Percentiles rank a stretch among this genome's conserved stretches.
Evolutionary conservation across 1,140 invertebrate genomes (phyloP).

Genomic region (Ips nitidus): DNA sequence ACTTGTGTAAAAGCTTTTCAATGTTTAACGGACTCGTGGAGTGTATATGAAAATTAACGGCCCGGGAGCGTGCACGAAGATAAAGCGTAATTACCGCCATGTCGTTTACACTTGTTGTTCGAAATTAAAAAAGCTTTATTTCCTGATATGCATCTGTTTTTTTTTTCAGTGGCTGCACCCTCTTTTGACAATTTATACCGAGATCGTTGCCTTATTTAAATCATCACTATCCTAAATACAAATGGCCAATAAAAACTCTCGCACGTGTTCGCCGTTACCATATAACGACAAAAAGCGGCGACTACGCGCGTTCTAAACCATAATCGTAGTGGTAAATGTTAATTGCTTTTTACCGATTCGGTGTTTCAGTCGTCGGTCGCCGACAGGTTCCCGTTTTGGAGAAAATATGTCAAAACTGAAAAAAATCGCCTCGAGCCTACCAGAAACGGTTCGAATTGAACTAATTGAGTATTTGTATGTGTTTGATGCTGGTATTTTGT

Average conservation of each 20-base stretch:
- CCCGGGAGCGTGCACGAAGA: conserved; percentile 46
- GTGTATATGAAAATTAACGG: conserved; percentile 43
- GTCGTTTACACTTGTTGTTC: conserved; percentile 54
- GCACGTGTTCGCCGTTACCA: conserved; percentile 14
- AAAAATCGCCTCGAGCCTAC: conserved; percentile 35
- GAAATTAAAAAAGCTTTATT: conserved; percentile 51
- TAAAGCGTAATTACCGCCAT: conserved; percentile 52
- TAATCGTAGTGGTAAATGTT: conserved; percentile 25
- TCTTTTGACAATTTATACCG: too few species aligned
- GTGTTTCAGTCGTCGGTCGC: conserved; percentile 16
- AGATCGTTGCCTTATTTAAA: too few species aligned
- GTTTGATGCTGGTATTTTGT: conserved; percentile 39
- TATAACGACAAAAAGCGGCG: conserved; percentile 16
- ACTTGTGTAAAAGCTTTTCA: conserved; percentile 38
- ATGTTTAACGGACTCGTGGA: conserved; percentile 29
- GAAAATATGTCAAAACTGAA: conserved; percentile 31
- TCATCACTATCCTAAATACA: too few species aligned
- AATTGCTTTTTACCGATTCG: conserved; percentile 27
- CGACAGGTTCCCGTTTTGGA: conserved; percentile 26
- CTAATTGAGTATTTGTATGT: conserved; percentile 51
- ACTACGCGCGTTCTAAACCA: conserved; percentile 12
- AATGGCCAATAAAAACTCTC: not conserved
- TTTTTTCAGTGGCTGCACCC: too few species aligned
- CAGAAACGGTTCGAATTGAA: conserved; percentile 14
- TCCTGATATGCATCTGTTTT: conserved; percentile 44